Base-by-base conservation (phyloP, 2,888 invertebrate species). In the Ornithoptera priamus region DNA sequence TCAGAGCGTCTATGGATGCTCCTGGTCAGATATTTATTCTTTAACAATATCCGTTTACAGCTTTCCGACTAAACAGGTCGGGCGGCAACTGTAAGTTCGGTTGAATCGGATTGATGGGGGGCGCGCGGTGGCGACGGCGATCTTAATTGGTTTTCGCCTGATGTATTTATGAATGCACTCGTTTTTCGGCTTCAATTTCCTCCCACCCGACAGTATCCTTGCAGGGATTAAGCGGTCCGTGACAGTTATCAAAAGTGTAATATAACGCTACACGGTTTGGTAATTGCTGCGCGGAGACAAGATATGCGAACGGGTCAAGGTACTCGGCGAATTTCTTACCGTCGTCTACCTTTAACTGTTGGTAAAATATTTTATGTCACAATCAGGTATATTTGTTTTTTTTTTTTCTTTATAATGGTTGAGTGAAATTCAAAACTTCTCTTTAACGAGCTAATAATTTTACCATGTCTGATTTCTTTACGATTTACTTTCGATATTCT, bases 111-210 rank as follows among this genome's bases (percentile, higher is more conserved):
- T 80, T 84, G 85, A 86, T 84, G 82, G 76, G 71, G 74, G 72
- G 73, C 70, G 70, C 66, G 73, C 82, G 75, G 83, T 85, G 83
- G 83, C 82, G 80, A 81, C 79, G 78, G 80, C 76, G 79, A 78
- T 72, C 77, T 82, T 87, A 87, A 88, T 87, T 88, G 85, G 80
- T 81, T 82, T 81, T 78, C 76, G 78, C 76, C 76, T 69, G 72
- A 78, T 80, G 74, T 80, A 76, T 81, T 82, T 82, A 79, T 78
- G 75, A 70, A 76, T 71, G 69, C 67, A 59, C 64, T 68, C 69
- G 70, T 72, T 62, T 73, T 73, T 73, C 72, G 59, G 65, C 69
- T 70, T 72, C 72, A 72, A 75, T 75, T 70, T 69, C 67, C 70
- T 67, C 59, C 70, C 59, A 59, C 62, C 67, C 53, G 70, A 67